Evolutionary conservation across 2,113 vertebrate species (phyloP).

Genomic region (Noctilio leporinus): DNA sequence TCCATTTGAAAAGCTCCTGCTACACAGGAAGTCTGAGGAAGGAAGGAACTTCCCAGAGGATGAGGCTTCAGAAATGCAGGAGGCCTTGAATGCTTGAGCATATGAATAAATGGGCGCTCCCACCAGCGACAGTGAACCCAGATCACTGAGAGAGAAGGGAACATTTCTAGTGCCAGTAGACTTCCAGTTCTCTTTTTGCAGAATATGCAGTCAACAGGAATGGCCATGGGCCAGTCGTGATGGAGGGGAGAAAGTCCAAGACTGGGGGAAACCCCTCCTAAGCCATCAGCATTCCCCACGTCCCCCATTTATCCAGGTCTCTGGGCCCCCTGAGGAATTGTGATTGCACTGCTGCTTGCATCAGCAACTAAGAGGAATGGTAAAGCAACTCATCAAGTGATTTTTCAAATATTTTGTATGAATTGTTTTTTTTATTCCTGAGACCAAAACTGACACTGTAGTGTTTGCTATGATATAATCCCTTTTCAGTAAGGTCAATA

Average conservation of each 20-base stretch:
- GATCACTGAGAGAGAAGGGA: neutral
- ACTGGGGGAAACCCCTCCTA: neutral
- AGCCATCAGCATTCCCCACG: too few species aligned
- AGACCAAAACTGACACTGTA: neutral
- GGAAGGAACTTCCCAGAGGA: neutral
- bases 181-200: neutral
- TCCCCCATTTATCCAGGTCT: neutral
- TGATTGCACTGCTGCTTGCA: neutral
- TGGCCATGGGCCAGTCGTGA: accelerated
- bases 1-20: neutral
- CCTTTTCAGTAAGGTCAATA: neutral
- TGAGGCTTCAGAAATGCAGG: neutral
- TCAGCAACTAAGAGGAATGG: neutral
- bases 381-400: neutral
- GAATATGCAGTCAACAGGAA: neutral
- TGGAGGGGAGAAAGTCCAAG: too few species aligned
- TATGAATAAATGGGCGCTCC: neutral
- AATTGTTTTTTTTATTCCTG: neutral
- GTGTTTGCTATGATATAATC: neutral
- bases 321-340: neutral
- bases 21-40: neutral
- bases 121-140: neutral
- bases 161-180: neutral
- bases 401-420: neutral
- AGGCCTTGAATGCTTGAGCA: neutral